These are phyloP conservation scores for Augochlorella aurata DNA, from an alignment of 2,888 invertebrate genomes.

Conservation along the genomic window DNA sequence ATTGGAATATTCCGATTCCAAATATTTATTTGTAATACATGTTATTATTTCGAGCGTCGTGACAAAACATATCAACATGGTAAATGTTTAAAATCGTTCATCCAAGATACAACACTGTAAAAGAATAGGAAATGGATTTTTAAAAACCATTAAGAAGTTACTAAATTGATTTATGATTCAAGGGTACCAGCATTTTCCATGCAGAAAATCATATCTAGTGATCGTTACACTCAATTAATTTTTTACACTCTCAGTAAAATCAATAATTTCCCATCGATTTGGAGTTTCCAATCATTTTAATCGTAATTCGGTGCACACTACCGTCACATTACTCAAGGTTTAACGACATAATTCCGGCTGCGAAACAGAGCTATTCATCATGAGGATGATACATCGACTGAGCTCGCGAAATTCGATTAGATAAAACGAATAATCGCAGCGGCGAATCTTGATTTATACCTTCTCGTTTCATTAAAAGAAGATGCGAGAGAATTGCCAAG, in stretches of 20 bases:
- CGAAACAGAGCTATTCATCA: neutral
- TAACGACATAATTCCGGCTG: neutral
- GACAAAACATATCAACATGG: too few relatives aligned
- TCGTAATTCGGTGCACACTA: neutral
- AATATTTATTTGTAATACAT: too few relatives aligned
- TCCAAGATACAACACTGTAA: too few relatives aligned
- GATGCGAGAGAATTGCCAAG: neutral
- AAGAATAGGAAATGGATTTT: too few relatives aligned
- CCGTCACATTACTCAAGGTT: neutral
- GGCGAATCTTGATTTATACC: neutral
- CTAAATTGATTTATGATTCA: too few relatives aligned
- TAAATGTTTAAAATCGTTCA: too few relatives aligned
- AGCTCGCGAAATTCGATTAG: neutral
- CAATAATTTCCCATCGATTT: neutral
- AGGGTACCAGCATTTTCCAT: too few relatives aligned
- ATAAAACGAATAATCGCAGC: constrained; percentile 1
- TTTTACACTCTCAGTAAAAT: neutral
- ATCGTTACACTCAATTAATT: too few relatives aligned
- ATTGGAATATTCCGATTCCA: too few relatives aligned
- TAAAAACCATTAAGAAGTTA: too few relatives aligned
- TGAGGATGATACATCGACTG: neutral
- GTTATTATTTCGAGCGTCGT: too few relatives aligned
- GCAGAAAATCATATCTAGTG: too few relatives aligned
- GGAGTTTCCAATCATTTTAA: neutral
- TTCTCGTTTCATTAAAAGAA: neutral